Base-by-base conservation (phyloP, 2,113 vertebrate genomes). In the Scophthalmus maximus region DNA sequence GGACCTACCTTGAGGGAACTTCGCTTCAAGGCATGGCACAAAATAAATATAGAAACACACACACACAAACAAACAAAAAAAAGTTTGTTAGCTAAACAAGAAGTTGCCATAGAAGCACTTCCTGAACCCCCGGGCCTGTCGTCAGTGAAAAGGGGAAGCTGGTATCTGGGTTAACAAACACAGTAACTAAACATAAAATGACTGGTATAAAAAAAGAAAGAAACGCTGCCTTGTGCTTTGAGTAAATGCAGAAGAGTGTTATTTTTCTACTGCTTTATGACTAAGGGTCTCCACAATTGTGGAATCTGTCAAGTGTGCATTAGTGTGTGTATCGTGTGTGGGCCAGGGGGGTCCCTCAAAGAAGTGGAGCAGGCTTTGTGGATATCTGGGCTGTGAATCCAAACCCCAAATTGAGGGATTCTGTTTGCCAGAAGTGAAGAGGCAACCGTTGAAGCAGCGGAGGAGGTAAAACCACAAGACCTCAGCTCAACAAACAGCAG, bases 1-100 rank as follows among this genome's bases (percentile, higher is more conserved):
- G 27, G 57, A 92, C 92, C 91, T 93, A 93, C 92, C 92, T 93
- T 93, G 81, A 84, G 86, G 76, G 83, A 93, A 89, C 87, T 84
- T 93, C 88, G 91, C 91, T 93, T 93, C 91, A 92, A 84, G 83
- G 91, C 79, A 87, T 85, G 63, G 85, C 88, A 90, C 82, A 85
- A 89, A 89, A 86, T 87, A 87, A 78, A 90, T 80, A 58, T 60
- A 85, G 81, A 91, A 79, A 90, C 61, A 89, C 72, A 89, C 46
- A 83, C 67, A 78, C 59, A 82, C 52, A 70, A 23, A 68, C 38
- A 69, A 32, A 66, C 60, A 64, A 82, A 82, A 79, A 85, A 73
- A 73, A 74, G 49, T 71, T 69, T 73, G 86, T 90, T 91, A 92
- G 73, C 87, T 73, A 74, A 88, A 87, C 79, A 83, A 80, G 46